Conservation (phyloP, 2,888 invertebrate genomes). For the Cosmorhoe ocellata region DNA sequence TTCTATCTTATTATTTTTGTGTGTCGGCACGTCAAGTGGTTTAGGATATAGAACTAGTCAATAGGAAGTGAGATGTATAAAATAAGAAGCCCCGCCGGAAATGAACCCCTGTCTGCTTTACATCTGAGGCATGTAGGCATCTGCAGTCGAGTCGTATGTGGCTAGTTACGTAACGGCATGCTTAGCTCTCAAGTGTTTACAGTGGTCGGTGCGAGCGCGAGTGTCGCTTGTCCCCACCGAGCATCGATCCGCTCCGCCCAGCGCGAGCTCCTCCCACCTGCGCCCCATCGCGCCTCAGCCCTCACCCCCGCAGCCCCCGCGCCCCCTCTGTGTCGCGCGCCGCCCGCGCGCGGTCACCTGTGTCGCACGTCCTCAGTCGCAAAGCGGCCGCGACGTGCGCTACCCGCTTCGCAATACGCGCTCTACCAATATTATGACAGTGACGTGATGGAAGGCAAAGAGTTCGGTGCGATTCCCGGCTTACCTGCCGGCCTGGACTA, state of each 20-base stretch:
- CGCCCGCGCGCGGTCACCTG: constrained; percentile 81
- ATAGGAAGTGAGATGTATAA: constrained; percentile 21
- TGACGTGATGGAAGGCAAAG: constrained; percentile 80
- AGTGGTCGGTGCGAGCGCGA: constrained; percentile 65
- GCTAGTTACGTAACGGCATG: constrained; percentile 66
- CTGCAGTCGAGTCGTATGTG: constrained; percentile 41
- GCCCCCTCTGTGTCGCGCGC: constrained; percentile 73
- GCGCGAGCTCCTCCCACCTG: constrained; percentile 76
- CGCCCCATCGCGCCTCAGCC: constrained; percentile 51
- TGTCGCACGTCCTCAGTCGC: constrained; percentile 83
- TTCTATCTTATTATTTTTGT: constrained; percentile 10
- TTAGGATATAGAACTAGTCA: constrained; percentile 11
- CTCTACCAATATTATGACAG: constrained; percentile 64
- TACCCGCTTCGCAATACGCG: constrained; percentile 71
- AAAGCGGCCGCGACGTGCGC: constrained; percentile 83
- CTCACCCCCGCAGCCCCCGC: constrained; percentile 45
- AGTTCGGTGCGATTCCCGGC: constrained; percentile 76
- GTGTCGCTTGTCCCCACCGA: constrained; percentile 79
- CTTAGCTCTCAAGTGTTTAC: constrained; percentile 68
- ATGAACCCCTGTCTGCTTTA: constrained; percentile 21
- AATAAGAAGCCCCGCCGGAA: constrained; percentile 24
- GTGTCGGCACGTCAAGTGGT: constrained; percentile 12
- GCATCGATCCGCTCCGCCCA: constrained; percentile 82
- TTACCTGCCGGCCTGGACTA: constrained; percentile 77
- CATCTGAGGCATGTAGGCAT: constrained; percentile 35